Evolutionary conservation across 2,797 vertebrate genomes (phyloP), one percentile per base, ranked within the genome.

Genomic region (Potorous gilbertii): DNA sequence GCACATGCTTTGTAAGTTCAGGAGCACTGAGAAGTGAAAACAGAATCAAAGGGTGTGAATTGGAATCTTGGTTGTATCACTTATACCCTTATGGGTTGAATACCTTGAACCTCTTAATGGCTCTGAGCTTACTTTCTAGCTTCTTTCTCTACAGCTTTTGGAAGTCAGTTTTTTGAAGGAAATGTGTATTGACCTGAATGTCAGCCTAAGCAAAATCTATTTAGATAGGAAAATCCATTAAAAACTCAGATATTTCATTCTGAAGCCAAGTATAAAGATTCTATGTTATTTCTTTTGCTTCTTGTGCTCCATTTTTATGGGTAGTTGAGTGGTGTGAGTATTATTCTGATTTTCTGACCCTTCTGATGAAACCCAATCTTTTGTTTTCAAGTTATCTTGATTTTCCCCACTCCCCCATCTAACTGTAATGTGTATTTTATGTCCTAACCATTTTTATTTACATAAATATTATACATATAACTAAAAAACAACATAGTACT

Each of bases 151-250:
- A 46, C 24, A 46, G 12, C 2, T 10, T 87, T 87, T 87, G 40
- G 40, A 87, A 50, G 21, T 50, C 10, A 87, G 6, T 1, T 46
- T 10, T 81, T 81, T 62, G 2, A 87, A 50, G 40, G 74, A 87
- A 46, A 87, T 87, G 40, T 40, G 50, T 66, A 28, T 54, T 95
- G 56, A 95, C 54, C 29, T 50, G 92, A 54, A 27, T 90, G 21
- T 34, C 90, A 95, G 90, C 34, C 54, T 59, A 90, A 92, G 1
- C 91, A 92, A 59, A 90, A 87, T 12, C 96, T 46, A 87, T 90
- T 81, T 92, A 92, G 66, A 66, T 94, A 93, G 94, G 62, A 96
- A 87, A 91, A 81, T 46, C 54, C 93, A 6, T 54, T 54, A 59
- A n/a, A 94, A 81, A 3, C 0, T 27, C n/a, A 55, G 54, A 2